phyloP scores from a whole-genome alignment of 2,888 invertebrate species.

The Pollenia amentaria region DNA sequence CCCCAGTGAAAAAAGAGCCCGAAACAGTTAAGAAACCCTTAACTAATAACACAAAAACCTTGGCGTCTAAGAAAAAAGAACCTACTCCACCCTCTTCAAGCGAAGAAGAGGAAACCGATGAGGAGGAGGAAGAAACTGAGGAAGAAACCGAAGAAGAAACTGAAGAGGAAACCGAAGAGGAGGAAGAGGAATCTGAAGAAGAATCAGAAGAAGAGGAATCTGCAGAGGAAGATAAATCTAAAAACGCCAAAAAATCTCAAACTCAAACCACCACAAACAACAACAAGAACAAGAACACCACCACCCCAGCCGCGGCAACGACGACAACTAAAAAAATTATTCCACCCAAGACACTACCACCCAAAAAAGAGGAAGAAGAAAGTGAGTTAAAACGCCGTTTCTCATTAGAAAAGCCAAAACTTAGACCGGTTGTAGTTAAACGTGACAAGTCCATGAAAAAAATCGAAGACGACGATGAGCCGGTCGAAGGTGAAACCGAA shows the following conservation, averaged over 20 bases:
- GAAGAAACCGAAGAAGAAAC: constrained; percentile 75
- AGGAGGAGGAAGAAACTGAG: constrained; percentile 70
- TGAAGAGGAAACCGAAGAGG: constrained; percentile 78
- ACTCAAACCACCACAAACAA: constrained; percentile 41
- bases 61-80: constrained; percentile 80
- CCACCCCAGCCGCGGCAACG: constrained; percentile 36
- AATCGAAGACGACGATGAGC: constrained; percentile 81
- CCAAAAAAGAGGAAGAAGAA: constrained; percentile 81
- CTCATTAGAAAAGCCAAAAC: constrained; percentile 83
- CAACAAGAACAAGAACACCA: constrained; percentile 6
- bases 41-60: constrained; percentile 47
- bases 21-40: constrained; percentile 39
- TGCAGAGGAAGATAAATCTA: constrained; percentile 74
- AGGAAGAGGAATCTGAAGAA: constrained; percentile 75
- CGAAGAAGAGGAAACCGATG: constrained; percentile 76
- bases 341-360: constrained; percentile 57
- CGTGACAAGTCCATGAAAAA: constrained; percentile 83
- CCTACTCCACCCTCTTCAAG: constrained; percentile 80
- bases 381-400: constrained; percentile 83
- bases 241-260: constrained; percentile 75
- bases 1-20: constrained; percentile 76
- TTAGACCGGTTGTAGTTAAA: constrained; percentile 82
- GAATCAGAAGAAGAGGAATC: constrained; percentile 76
- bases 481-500: constrained; percentile 82
- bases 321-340: constrained; percentile 75